A percentile compares a stretch with the other conserved stretches of the same genome.
Conservation (phyloP, 2,888 invertebrate species). For the Mylabris sibirica region DNA sequence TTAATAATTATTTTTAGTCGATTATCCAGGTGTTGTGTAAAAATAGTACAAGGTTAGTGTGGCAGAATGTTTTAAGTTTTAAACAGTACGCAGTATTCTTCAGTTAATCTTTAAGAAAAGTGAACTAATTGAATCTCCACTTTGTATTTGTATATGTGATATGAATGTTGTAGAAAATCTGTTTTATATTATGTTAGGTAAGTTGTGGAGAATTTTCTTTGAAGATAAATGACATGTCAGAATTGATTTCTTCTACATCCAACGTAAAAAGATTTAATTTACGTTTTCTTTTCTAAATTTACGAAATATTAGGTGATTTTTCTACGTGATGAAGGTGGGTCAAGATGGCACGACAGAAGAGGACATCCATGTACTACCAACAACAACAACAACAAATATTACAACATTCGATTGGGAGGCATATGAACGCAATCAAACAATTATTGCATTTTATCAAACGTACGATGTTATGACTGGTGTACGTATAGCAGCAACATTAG, state of each 20-base stretch:
- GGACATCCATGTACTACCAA: constrained; percentile 46
- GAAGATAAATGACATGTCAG: background rate
- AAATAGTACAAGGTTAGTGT: constrained; percentile 9
- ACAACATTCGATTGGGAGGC: constrained; percentile 44
- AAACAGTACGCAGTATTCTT: background rate
- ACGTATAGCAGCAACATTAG: constrained; percentile 88
- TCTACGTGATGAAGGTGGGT: constrained; percentile 55
- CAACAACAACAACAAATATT: constrained; percentile 31
- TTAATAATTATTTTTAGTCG: background rate
- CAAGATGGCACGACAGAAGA: constrained; percentile 55
- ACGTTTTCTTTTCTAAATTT: background rate
- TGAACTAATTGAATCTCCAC: too few relatives aligned
- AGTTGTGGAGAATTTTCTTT: constrained; percentile 12
- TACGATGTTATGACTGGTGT: constrained; percentile 95
- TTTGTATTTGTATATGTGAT: constrained; percentile 17
- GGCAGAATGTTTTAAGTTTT: background rate
- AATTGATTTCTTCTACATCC: background rate
- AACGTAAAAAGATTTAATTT: too few relatives aligned
- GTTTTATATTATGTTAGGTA: constrained; percentile 33
- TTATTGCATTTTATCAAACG: constrained; percentile 77
- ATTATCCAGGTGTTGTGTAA: background rate
- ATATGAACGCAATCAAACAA: constrained; percentile 37
- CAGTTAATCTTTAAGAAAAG: background rate
- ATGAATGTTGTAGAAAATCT: constrained; percentile 27
- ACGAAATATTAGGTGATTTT: constrained; percentile 39